Conservation (phyloP, 1,140 invertebrate genomes). For the Ips nitidus region DNA sequence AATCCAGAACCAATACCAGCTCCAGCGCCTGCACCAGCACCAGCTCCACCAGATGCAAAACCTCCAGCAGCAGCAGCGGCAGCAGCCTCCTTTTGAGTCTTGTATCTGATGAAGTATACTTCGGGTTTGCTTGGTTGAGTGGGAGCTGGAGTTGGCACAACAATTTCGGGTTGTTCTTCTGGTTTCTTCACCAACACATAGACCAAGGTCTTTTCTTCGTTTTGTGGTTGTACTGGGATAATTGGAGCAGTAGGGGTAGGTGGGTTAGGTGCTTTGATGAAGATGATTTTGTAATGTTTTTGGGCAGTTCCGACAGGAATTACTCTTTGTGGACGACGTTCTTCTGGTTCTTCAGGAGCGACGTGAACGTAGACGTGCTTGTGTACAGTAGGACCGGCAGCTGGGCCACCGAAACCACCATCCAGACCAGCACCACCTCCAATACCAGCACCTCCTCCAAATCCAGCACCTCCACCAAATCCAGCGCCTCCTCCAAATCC, state of each 20-base stretch:
- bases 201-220: slow-evolving; percentile 85
- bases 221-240: slow-evolving; percentile 62
- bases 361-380: slow-evolving; percentile 76
- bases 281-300: slow-evolving; percentile 87
- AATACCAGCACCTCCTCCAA: not conserved
- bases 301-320: slow-evolving; percentile 62
- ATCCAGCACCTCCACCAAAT: not conserved
- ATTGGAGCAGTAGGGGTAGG: slow-evolving; percentile 73
- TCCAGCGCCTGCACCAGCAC: slow-evolving; percentile 2
- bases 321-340: slow-evolving; percentile 50
- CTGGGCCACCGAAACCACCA: slow-evolving; percentile 2
- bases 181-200: slow-evolving; percentile 85
- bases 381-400: slow-evolving; percentile 53
- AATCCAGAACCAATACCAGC: not conserved
- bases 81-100: slow-evolving; percentile 70
- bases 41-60: slow-evolving; percentile 30
- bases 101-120: slow-evolving; percentile 88
- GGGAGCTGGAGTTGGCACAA: slow-evolving; percentile 70
- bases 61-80: slow-evolving; percentile 42
- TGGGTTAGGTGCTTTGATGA: slow-evolving; percentile 81
- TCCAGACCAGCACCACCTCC: slow-evolving; percentile 19
- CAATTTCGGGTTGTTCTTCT: slow-evolving; percentile 75
- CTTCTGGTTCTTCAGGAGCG: slow-evolving; percentile 68
- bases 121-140: slow-evolving; percentile 81
- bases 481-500: slow-evolving; percentile 3